Conservation (phyloP, 2,113 vertebrate genomes). For the Microtus ochrogaster region DNA sequence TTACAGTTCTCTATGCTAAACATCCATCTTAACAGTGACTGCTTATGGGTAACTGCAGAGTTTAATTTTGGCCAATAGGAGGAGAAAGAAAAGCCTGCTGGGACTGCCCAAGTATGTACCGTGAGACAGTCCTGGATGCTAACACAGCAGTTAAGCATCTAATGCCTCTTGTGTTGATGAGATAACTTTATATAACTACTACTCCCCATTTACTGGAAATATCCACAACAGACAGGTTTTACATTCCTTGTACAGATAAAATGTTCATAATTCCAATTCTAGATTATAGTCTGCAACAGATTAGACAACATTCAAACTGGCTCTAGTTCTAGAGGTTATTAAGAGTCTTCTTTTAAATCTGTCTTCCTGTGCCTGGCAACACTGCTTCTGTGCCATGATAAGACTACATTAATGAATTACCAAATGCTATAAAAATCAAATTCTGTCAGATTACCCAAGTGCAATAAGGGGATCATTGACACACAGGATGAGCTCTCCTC, state of each 20-base stretch:
- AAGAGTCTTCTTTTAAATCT: slow-evolving; percentile 33
- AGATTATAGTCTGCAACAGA: not conserved
- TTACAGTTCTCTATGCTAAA: not conserved
- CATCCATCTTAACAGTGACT: not conserved
- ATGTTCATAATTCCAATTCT: not conserved
- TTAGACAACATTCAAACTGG: not conserved
- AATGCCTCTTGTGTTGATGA: not conserved
- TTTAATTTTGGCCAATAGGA: not conserved
- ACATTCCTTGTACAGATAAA: not conserved
- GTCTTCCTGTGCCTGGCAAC: not conserved
- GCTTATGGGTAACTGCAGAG: not conserved
- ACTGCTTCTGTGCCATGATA: not conserved
- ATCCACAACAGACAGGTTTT: not conserved
- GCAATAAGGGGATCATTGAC: not conserved
- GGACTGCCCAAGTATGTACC: not conserved
- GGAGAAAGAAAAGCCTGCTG: not conserved
- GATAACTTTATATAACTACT: slow-evolving; percentile 26
- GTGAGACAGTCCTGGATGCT: not conserved
- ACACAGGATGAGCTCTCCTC: not conserved
- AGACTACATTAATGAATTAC: not conserved
- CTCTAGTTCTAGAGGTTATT: not conserved
- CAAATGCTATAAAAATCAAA: not conserved
- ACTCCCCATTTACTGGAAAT: not conserved
- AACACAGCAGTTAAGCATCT: not conserved
- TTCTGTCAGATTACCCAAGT: not conserved